A percentile compares a stretch with the other conserved stretches of the same genome.
Evolutionary conservation across 1,140 invertebrate genomes (phyloP).

Genomic region (Spodoptera litura): DNA sequence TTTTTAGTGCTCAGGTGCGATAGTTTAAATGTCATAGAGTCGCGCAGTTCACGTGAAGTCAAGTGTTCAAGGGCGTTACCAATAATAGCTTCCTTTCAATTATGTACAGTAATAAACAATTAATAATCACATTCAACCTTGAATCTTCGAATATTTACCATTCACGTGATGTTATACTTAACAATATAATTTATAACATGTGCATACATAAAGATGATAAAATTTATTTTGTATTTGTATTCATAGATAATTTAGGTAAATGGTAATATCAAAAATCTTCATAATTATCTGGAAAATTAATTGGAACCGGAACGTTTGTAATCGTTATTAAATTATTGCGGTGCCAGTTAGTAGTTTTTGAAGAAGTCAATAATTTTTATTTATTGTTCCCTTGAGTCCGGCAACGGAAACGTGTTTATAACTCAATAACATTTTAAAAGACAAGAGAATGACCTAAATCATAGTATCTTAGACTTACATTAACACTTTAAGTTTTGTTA

Average conservation of each 20-base stretch:
- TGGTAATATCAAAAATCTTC: neutral
- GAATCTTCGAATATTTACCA: neutral
- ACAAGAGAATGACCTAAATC: no score
- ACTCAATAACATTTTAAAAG: no score
- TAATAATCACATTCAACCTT: slow-evolving; percentile 30
- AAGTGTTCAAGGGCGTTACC: slow-evolving; percentile 31
- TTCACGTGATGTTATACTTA: neutral
- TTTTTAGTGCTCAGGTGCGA: slow-evolving; percentile 4
- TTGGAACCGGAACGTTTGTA: slow-evolving; percentile 5
- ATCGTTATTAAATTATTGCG: neutral
- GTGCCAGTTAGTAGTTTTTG: no score
- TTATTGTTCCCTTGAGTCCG: no score
- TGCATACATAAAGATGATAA: neutral
- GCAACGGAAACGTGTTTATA: no score
- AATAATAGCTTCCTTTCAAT: slow-evolving; percentile 42
- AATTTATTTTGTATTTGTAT: neutral
- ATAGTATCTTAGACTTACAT: no score
- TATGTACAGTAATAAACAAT: slow-evolving; percentile 28
- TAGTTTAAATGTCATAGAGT: slow-evolving; percentile 28
- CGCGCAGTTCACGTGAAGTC: slow-evolving; percentile 37
- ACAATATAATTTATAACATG: neutral
- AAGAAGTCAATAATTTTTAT: no score
- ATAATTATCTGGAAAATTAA: slow-evolving; percentile 15
- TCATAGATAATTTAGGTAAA: neutral
- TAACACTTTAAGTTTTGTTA: no score